Base-by-base conservation (phyloP, 2,113 vertebrate genomes). In the Theristicus caerulescens region DNA sequence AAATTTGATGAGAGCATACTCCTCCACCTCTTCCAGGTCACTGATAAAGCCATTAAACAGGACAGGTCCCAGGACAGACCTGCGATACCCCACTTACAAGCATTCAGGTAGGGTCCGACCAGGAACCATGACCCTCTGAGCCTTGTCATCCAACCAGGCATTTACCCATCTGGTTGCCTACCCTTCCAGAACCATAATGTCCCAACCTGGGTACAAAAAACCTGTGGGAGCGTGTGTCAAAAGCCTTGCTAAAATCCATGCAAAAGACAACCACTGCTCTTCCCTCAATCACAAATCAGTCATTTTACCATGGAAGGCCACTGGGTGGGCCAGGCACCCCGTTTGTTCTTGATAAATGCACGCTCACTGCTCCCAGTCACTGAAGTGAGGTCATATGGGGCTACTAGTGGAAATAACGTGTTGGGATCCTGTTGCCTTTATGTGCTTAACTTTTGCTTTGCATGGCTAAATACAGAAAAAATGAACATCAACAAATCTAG, bases 21-120 rank as follows among this genome's bases (percentile, higher is more conserved):
- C 4, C 29, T 65, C 25, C 31, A 64, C 34, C 26, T 64, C 49
- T 72, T 82, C 59, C 21, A 42, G 58, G 24, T 66, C 81, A 38
- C 24, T n/a, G 25, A 27, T 47, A 38, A 93, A 73, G 29, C 17
- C 9, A 2, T 34, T 62, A 70, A 76, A 76, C 27, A 66, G 46
- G 70, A 49, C 21, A 78, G 17, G 22, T 65, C 36, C 29, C 46
- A 62, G 29, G 47, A 54, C 0, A 54, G 57, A 64, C 7, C 3
- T 34, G 15, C 1, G 6, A 61, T 61, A 86, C 10, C 3, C 36
- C 21, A 15, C 7, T 46, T 22, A 25, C 47, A 86, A 12, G 27
- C 40, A 51, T 58, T 57, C 29, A n/a, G 4, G 22, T 20, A 32
- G 15, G 11, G 31, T 47, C 24, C 0, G 0, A 4, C 15, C 34